These are phyloP conservation scores for Coptotermes formosanus DNA, from an alignment of 1,140 invertebrate species.

Conservation along the genomic window DNA sequence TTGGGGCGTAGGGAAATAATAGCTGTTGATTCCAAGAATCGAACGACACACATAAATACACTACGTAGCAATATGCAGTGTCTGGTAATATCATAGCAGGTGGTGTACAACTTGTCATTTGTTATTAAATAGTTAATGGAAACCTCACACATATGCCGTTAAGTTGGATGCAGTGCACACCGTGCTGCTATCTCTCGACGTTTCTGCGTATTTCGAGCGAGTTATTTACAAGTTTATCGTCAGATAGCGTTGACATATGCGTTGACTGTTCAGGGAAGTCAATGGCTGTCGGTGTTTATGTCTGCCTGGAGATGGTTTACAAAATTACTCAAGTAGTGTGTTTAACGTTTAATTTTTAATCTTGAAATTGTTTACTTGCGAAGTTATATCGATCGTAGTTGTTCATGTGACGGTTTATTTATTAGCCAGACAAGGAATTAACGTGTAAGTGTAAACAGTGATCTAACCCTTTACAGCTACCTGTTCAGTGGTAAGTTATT, in stretches of 20 bases:
- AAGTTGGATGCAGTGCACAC: too few species aligned
- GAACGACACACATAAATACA: too few species aligned
- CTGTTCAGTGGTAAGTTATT: constrained; percentile 1
- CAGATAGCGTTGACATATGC: not conserved
- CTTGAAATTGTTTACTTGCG: not conserved
- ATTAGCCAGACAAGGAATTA: not conserved
- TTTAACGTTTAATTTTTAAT: not conserved
- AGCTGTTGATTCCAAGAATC: too few species aligned
- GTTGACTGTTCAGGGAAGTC: not conserved
- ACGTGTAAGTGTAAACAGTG: not conserved
- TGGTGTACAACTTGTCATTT: too few species aligned
- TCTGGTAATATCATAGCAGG: too few species aligned
- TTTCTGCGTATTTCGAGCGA: not conserved
- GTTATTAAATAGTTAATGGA: too few species aligned
- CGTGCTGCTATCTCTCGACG: not conserved
- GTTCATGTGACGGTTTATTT: not conserved
- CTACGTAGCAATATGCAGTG: too few species aligned
- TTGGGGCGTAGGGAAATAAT: too few species aligned
- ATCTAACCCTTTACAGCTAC: constrained; percentile 4
- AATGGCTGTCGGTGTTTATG: not conserved
- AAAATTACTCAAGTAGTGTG: not conserved
- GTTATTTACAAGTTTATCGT: not conserved
- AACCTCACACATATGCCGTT: too few species aligned
- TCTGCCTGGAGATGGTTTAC: not conserved
- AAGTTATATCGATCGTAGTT: not conserved